phyloP scores from a whole-genome alignment of 2,888 invertebrate genomes.

The Cheilosia vernalis region DNA sequence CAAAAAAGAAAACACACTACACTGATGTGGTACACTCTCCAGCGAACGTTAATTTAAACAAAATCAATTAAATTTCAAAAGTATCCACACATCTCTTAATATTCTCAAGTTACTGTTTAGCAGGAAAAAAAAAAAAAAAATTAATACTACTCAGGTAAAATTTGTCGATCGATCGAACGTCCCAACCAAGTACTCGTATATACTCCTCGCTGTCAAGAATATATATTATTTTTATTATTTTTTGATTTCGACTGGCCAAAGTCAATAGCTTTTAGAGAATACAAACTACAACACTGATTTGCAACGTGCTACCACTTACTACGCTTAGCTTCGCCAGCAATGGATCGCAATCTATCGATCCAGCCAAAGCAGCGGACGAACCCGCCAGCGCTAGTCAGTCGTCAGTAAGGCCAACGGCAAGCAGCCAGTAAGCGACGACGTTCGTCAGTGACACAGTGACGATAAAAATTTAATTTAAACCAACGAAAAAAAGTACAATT shows the following conservation, averaged over 20 bases:
- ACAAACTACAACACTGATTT: slow-evolving; percentile 75
- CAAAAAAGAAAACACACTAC: neutral
- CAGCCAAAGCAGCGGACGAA: slow-evolving; percentile 55
- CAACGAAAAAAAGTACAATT: slow-evolving; percentile 39
- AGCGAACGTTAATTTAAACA: neutral
- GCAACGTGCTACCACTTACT: slow-evolving; percentile 74
- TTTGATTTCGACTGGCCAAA: slow-evolving; percentile 41
- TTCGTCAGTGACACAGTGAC: slow-evolving; percentile 56
- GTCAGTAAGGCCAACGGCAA: slow-evolving; percentile 54
- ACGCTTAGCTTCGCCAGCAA: slow-evolving; percentile 60
- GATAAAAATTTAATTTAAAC: slow-evolving; percentile 49
- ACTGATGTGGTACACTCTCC: neutral
- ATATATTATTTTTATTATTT: slow-evolving; percentile 18
- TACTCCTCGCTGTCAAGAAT: slow-evolving; percentile 17
- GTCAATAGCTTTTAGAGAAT: slow-evolving; percentile 65
- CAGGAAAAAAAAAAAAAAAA: no score
- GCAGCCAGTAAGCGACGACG: slow-evolving; percentile 34
- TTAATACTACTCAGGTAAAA: slow-evolving; percentile 3
- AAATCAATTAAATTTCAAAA: slow-evolving; percentile 14
- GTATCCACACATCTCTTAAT: slow-evolving; percentile 9
- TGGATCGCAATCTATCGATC: slow-evolving; percentile 60
- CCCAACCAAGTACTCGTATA: no score
- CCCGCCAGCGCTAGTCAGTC: slow-evolving; percentile 37
- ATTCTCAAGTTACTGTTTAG: neutral
- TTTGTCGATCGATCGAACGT: slow-evolving; percentile 9